phyloP scores from a whole-genome alignment of 2,888 invertebrate species.

The Kuschelorhynchus macadamiae region DNA sequence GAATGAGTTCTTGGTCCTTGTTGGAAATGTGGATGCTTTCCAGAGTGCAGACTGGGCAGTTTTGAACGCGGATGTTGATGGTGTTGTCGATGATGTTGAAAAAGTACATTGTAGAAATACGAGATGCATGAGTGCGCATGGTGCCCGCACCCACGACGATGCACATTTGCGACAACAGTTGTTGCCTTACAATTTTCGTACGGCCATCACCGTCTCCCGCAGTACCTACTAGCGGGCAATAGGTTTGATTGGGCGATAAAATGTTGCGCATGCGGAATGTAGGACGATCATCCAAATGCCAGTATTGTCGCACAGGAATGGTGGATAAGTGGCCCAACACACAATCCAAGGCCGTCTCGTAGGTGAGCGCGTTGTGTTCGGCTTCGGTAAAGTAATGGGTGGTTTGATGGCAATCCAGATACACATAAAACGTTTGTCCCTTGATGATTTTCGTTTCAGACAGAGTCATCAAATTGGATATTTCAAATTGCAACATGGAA shows the following conservation, averaged over 20 bases:
- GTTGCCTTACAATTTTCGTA: background rate
- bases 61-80: constrained; percentile 1
- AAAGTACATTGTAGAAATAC: background rate
- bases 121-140: constrained; percentile 1
- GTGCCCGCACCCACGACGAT: background rate
- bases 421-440: constrained; percentile 7
- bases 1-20: constrained; percentile 9
- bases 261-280: constrained; percentile 8
- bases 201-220: background rate
- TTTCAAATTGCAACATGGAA: background rate
- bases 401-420: background rate
- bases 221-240: background rate
- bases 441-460: background rate
- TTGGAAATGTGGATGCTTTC: constrained; percentile 1
- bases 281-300: background rate
- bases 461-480: background rate
- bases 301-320: constrained; percentile 5
- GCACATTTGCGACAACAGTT: constrained; percentile 1
- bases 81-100: background rate
- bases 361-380: background rate
- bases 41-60: constrained; percentile 1
- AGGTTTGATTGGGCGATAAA: background rate
- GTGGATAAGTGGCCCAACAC: background rate
- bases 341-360: constrained; percentile 9
- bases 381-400: constrained; percentile 9